Evolutionary conservation across 2,113 vertebrate genomes (phyloP).

Genomic region (Odontesthes bonariensis): DNA sequence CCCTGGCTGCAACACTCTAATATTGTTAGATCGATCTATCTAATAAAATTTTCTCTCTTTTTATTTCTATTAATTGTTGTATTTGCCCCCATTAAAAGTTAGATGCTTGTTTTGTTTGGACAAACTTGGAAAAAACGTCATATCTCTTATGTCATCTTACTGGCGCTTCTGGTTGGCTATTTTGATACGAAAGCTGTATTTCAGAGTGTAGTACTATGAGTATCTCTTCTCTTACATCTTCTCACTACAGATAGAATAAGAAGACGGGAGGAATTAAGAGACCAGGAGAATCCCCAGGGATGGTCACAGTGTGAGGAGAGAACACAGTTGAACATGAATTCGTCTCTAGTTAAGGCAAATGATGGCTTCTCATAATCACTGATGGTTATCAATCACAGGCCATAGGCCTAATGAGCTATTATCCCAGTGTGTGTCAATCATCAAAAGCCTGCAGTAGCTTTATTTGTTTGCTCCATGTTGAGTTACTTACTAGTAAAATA

Average conservation of each 20-base stretch:
- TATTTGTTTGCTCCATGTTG: slow-evolving; percentile 40
- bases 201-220: slow-evolving; percentile 58
- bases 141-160: slow-evolving; percentile 32
- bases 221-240: slow-evolving; percentile 73
- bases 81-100: no score
- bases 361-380: slow-evolving; percentile 53
- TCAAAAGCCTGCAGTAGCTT: slow-evolving; percentile 23
- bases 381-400: slow-evolving; percentile 41
- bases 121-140: neutral
- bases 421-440: slow-evolving; percentile 42
- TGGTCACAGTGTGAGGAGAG: slow-evolving; percentile 38
- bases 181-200: slow-evolving; percentile 33
- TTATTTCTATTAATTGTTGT: no score
- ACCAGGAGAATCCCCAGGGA: slow-evolving; percentile 61
- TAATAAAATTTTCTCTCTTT: no score
- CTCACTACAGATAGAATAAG: slow-evolving; percentile 69
- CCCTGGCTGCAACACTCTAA: no score
- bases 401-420: slow-evolving; percentile 55
- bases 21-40: no score
- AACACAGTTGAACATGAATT: slow-evolving; percentile 66
- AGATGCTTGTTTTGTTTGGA: neutral
- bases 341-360: slow-evolving; percentile 71
- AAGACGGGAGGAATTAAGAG: slow-evolving; percentile 56
- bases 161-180: slow-evolving; percentile 24
- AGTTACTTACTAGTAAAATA: neutral